These are phyloP conservation scores for Hydrotaea cyrtoneurina DNA, from an alignment of 2,888 invertebrate species.

Conservation along the genomic window DNA sequence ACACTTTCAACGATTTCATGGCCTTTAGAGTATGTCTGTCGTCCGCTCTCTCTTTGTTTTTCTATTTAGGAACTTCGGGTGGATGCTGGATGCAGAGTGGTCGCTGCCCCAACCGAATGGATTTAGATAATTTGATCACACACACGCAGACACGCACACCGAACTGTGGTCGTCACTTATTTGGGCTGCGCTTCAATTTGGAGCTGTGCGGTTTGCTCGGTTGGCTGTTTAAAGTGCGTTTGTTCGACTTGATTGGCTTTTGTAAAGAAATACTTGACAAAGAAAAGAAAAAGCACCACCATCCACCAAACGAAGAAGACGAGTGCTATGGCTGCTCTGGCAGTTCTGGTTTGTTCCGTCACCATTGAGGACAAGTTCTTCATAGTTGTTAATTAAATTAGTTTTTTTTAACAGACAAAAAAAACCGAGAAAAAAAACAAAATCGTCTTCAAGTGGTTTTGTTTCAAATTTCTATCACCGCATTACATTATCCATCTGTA, in stretches of 20 bases:
- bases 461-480: slow-evolving; percentile 25
- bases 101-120: slow-evolving; percentile 17
- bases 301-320: too few species aligned
- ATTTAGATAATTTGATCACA: slow-evolving; percentile 6
- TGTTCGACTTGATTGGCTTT: slow-evolving; percentile 54
- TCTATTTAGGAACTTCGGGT: not conserved
- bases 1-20: slow-evolving; percentile 56
- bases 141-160: not conserved
- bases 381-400: slow-evolving; percentile 69
- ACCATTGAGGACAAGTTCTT: slow-evolving; percentile 50
- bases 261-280: not conserved
- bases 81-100: not conserved
- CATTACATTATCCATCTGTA: slow-evolving; percentile 8
- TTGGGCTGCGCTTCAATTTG: slow-evolving; percentile 8
- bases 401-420: slow-evolving; percentile 45
- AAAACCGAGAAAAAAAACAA: not conserved
- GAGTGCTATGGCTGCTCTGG: not conserved
- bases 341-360: slow-evolving; percentile 5
- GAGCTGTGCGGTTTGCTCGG: slow-evolving; percentile 17
- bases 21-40: slow-evolving; percentile 6
- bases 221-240: slow-evolving; percentile 48
- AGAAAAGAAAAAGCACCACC: too few species aligned
- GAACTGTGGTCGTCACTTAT: slow-evolving; percentile 25
- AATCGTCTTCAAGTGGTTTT: slow-evolving; percentile 47
- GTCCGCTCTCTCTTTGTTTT: not conserved